Base-by-base conservation (phyloP, 1,140 invertebrate genomes). In the Pinna nobilis region DNA sequence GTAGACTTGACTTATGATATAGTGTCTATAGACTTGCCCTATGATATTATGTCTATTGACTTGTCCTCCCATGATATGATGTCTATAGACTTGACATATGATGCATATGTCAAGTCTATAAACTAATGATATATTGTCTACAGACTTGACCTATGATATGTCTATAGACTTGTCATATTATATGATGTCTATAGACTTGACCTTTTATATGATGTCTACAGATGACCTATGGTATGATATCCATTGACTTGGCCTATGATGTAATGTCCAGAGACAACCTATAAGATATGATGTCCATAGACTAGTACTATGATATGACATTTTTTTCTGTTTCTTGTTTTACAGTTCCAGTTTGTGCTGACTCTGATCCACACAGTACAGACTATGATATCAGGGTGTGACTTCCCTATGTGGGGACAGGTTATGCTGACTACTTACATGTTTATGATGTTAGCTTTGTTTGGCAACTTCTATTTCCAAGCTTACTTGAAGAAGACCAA, bases 381-480 rank as follows among this genome's bases (percentile, higher is more conserved):
- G 59, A 83, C 82, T 3, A 73, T 80, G 11, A 67, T 78, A n/a
- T 73, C 76, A 9, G 79, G 78, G 2, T 91, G 90, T 78, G 89
- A 90, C 55, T 90, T 88, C 77, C 90, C 90, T n/a, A 74, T 79
- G 47, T 86, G 82, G 82, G 83, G 83, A 6, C 79, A 88, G 49
- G 84, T 88, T 60, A 82, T 87, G 32, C 82, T 85, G 15, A 82
- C 85, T 30, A 68, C 82, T 13, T 88, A 89, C 70, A 87, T 89
- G 78, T 86, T 90, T 35, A 76, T 83, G 67, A 82, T 88, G 78
- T 76, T 91, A 30, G 79, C 85, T 50, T 83, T 91, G 28, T 91
- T 91, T 82, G 82, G 87, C 35, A 90, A 90, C 79, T 91, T 91
- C 79, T 91, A 91, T 82, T 77, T 89, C 49, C 84, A 90, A 64